Evolutionary conservation across 2,888 invertebrate species (phyloP), one percentile per base, ranked within the genome.

Genomic region (Melolontha melolontha): DNA sequence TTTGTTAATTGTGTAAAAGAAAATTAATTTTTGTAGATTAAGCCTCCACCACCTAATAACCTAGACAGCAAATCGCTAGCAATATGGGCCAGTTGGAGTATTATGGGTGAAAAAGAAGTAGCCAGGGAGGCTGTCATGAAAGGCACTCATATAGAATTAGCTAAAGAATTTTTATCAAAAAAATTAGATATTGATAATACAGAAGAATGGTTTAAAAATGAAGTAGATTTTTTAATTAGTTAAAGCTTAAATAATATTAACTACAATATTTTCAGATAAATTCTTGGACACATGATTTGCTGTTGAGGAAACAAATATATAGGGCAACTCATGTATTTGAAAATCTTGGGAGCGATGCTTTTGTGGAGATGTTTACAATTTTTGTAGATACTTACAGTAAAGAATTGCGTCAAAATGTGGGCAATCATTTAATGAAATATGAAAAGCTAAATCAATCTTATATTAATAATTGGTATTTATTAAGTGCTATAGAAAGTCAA

Each of bases 51-150:
- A 17, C 81, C 82, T 5, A 68, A 75, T 14, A 72, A 74, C 64
- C 75, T 82, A 67, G 79, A 73, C 59, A 80, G 79, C 72, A 81
- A 80, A 73, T 72, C 78, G 16, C 63, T 76, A 12, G 79, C 79
- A 10, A 85, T 91, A 73, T 91, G 90, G 90, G 84, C 85, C 62
- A 89, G 88, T 73, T 91, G 91, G 91, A 86, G 86, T 70, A 85
- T 83, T 64, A 87, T 89, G 73, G 87, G 88, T 44, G 85, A 88
- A 39, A 83, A 88, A 76, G 90, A 91, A 81, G 87, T 91, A 49
- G 88, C 88, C 0, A 84, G 91, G 74, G 91, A 91, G 79, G 89
- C 91, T 11, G 90, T 89, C 34, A 87, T 88, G 1, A 91, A 91
- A 79, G 91, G 91, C 14, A 86, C 87, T 29, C 88, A 89, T 74